Conservation (phyloP, 64 coral and sea anemone species). For the Dendronephthya gigantea region DNA sequence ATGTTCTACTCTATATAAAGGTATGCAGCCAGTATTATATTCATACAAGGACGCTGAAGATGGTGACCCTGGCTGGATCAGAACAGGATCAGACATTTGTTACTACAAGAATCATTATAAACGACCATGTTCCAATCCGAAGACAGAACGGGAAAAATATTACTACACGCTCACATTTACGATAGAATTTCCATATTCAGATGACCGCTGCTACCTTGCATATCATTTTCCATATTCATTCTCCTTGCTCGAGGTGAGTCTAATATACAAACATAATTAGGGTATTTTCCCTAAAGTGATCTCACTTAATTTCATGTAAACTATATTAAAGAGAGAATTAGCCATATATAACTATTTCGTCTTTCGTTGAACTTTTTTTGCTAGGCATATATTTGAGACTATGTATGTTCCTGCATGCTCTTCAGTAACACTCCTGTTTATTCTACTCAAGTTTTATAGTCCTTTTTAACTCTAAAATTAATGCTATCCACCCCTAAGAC, state of each 20-base stretch:
- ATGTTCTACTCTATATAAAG: neutral
- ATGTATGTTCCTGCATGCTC: no score
- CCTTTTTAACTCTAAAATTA: no score
- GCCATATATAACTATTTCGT: no score
- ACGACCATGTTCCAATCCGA: constrained; percentile 37
- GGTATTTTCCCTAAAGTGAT: neutral
- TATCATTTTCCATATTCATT: constrained; percentile 97
- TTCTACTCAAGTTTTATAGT: no score
- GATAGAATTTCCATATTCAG: constrained; percentile 57
- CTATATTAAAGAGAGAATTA: no score
- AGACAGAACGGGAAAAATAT: constrained; percentile 57
- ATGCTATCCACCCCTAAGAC: no score
- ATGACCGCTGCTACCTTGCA: constrained; percentile 82
- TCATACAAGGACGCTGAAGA: constrained; percentile 60
- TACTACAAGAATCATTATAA: constrained; percentile 94
- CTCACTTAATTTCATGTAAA: no score
- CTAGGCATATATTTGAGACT: no score
- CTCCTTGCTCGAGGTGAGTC: constrained; percentile 81
- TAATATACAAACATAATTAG: neutral
- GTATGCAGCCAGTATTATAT: constrained; percentile 94
- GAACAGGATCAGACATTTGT: constrained; percentile 70
- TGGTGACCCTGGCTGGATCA: constrained; percentile 66
- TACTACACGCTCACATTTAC: constrained; percentile 93
- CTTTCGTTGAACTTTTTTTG: no score
- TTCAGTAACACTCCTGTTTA: no score